Base-by-base conservation (phyloP, 2,888 invertebrate genomes). In the Acleris cristana region DNA sequence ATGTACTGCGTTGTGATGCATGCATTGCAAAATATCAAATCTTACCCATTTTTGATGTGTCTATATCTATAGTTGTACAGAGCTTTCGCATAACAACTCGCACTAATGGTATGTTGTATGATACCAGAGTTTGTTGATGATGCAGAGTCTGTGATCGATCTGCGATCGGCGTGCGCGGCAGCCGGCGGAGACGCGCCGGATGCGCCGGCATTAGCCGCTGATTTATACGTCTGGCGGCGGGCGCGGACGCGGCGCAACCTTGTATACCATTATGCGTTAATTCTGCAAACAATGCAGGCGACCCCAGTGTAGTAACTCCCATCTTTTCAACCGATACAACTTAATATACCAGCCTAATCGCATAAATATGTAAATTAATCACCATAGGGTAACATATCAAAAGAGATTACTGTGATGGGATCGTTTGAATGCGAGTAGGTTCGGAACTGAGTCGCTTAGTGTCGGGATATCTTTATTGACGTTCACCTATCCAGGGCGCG, bases 201-300 rank as follows among this genome's bases (percentile, higher is more conserved):
- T 88, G 88, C 87, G 85, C 85, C 80, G 81, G 90, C 87, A 88
- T 91, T 90, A 90, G 83, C 80, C 76, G 73, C 79, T 92, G 91
- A 92, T 92, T 92, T 92, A 92, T 92, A 85, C 79, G 91, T 92
- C 92, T 92, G 91, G 87, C 84, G 77, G 66, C 57, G 67, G 57
- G 52, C 48, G 63, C 57, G 34, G 23, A 23, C 57, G 62, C 67
- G 63, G 58, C 53, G 18, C 82, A 82, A 83, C 72, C 73, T 72
- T 69, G 72, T 69, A 77, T 79, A 81, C 80, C 82, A 6, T 48
- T 48, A 18, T 18, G 18, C 48, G 84, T 81, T 89, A 86, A 90
- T 86, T 83, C 86, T 81, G 79, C 81, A 82, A 84, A 88, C 87
- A 87, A 88, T 87, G 77, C 84, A 79, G 75, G 79, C 79, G 82